Evolutionary conservation across 2,797 vertebrate genomes (phyloP).

Genomic region (Pseudochirops corinnae): DNA sequence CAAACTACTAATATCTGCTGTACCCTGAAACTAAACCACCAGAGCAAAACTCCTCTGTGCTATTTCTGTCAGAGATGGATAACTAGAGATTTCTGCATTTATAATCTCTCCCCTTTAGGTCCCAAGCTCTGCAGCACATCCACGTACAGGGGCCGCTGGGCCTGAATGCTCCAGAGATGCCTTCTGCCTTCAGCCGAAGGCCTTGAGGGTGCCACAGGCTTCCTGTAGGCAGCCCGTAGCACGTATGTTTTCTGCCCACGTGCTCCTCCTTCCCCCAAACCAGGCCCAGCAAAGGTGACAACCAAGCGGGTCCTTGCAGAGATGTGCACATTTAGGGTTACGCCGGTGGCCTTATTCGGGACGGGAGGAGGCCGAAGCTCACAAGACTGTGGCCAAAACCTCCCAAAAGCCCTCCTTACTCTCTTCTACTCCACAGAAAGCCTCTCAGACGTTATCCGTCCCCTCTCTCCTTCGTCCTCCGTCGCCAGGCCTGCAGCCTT

Average conservation of each 20-base stretch:
- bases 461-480: neutral
- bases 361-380: neutral
- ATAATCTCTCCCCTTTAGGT: too few species aligned
- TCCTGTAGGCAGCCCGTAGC: neutral
- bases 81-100: too few species aligned
- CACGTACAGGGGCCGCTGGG: neutral
- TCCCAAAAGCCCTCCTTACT: neutral
- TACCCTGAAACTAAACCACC: neutral
- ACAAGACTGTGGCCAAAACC: too few species aligned
- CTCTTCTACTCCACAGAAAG: neutral
- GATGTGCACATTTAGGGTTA: too few species aligned
- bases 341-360: neutral
- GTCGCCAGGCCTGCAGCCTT: neutral
- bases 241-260: neutral
- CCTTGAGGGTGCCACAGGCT: slow-evolving; percentile 78
- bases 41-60: neutral
- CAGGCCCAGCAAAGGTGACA: neutral
- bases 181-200: neutral
- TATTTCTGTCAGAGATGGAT: neutral
- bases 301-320: neutral
- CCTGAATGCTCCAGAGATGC: neutral
- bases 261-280: neutral
- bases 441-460: neutral
- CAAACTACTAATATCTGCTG: too few species aligned
- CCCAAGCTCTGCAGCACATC: neutral